Evolutionary conservation across 2,113 vertebrate genomes (phyloP).

Genomic region (Rhynchopsitta pachyrhyncha): DNA sequence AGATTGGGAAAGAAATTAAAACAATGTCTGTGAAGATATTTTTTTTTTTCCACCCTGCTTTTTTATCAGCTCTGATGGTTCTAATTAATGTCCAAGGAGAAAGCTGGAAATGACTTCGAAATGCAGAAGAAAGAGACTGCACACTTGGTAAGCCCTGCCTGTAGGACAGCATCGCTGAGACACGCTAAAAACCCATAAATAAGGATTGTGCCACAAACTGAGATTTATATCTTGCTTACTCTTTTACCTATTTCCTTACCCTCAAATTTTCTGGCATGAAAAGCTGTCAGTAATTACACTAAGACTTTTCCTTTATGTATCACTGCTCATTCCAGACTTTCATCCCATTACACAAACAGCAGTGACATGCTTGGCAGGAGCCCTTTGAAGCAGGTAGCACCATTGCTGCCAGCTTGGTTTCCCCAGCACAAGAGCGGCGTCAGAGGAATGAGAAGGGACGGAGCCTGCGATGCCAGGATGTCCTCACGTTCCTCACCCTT

Average conservation of each 20-base stretch:
- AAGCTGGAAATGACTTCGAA: not conserved
- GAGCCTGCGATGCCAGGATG: rapidly evolving
- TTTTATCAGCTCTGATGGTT: not conserved
- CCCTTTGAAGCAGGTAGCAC: not conserved
- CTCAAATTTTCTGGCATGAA: not conserved
- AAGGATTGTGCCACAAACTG: not conserved
- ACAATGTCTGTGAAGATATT: not conserved
- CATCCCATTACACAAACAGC: not conserved
- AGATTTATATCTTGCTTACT: not conserved
- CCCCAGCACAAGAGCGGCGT: rapidly evolving
- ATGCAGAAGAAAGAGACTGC: not conserved
- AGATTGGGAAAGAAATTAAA: not conserved
- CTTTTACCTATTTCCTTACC: not conserved
- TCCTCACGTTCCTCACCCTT: not conserved
- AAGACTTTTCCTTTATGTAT: slow-evolving; percentile 18
- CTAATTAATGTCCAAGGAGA: not conserved
- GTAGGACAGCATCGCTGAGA: not conserved
- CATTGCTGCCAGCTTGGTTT: not conserved
- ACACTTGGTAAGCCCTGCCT: not conserved
- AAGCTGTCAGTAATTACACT: not conserved
- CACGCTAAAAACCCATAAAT: not conserved
- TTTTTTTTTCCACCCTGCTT: not conserved
- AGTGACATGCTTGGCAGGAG: not conserved
- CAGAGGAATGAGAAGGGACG: not conserved
- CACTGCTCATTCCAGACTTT: not conserved